phyloP scores from a whole-genome alignment of 2,888 invertebrate genomes.

The Clepsis dumicolana region DNA sequence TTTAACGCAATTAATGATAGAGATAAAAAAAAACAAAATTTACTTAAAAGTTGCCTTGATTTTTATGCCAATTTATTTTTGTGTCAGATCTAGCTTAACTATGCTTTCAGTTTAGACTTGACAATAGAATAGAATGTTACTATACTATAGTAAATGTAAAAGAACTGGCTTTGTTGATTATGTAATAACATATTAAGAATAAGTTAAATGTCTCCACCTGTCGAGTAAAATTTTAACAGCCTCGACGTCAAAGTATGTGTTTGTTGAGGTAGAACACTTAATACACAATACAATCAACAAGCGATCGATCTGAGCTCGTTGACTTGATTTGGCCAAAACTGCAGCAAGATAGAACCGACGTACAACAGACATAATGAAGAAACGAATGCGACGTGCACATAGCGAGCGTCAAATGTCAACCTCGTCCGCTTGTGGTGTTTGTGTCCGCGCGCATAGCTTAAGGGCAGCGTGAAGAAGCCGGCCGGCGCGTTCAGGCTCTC shows the following conservation, averaged over 20 bases:
- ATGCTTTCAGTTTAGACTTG: neutral
- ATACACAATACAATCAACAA: neutral
- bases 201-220: too few relatives aligned
- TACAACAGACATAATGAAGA: conserved; percentile 47
- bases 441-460: conserved; percentile 92
- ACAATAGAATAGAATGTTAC: neutral
- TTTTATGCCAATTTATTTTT: too few relatives aligned
- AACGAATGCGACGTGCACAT: conserved; percentile 70
- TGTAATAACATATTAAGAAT: neutral
- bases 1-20: neutral
- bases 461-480: conserved; percentile 90
- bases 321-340: neutral
- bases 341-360: conserved; percentile 52
- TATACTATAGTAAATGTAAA: neutral
- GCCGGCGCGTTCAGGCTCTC: conserved; percentile 88
- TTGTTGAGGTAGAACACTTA: neutral
- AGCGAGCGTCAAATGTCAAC: conserved; percentile 82
- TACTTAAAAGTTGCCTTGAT: too few relatives aligned
- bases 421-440: conserved; percentile 93
- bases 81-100: neutral
- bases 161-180: neutral
- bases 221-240: neutral
- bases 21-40: neutral
- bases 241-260: neutral
- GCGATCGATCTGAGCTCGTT: neutral